Evolutionary conservation across 2,888 invertebrate genomes (phyloP).

Genomic region (Molorchus minor): DNA sequence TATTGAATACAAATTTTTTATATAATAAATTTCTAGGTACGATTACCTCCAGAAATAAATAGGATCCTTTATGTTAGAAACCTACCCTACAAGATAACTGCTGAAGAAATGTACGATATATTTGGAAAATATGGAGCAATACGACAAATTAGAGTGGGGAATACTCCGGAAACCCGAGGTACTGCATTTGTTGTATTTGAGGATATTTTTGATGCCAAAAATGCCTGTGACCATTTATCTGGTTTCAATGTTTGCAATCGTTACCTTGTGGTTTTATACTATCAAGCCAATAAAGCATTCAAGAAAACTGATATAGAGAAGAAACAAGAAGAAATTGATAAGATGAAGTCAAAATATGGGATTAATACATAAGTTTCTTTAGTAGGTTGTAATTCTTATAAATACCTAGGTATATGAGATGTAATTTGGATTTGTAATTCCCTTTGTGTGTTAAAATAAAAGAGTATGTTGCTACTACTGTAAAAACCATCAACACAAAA

Average conservation of each 20-base stretch:
- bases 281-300: slow-evolving; percentile 95
- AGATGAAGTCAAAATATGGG: slow-evolving; percentile 94
- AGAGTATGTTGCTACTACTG: no score
- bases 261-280: slow-evolving; percentile 98
- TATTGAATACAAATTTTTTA: background rate
- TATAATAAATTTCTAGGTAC: slow-evolving; percentile 73
- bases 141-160: slow-evolving; percentile 96
- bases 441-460: no score
- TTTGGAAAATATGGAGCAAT: slow-evolving; percentile 99
- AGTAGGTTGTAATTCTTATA: no score
- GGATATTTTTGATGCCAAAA: slow-evolving; percentile 99
- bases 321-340: slow-evolving; percentile 94
- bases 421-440: no score
- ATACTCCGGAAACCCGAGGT: slow-evolving; percentile 96
- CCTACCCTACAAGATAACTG: slow-evolving; percentile 98
- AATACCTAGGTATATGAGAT: no score
- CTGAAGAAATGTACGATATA: slow-evolving; percentile 99
- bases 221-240: slow-evolving; percentile 98
- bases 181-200: slow-evolving; percentile 99
- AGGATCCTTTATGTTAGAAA: slow-evolving; percentile 96
- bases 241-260: slow-evolving; percentile 99
- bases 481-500: no score
- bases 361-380: slow-evolving; percentile 65
- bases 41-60: slow-evolving; percentile 98
- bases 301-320: slow-evolving; percentile 95